A percentile compares a stretch with the other conserved stretches of the same genome.
Conservation (phyloP, 2,797 vertebrate species). For the Acrossocheilus fasciatus region DNA sequence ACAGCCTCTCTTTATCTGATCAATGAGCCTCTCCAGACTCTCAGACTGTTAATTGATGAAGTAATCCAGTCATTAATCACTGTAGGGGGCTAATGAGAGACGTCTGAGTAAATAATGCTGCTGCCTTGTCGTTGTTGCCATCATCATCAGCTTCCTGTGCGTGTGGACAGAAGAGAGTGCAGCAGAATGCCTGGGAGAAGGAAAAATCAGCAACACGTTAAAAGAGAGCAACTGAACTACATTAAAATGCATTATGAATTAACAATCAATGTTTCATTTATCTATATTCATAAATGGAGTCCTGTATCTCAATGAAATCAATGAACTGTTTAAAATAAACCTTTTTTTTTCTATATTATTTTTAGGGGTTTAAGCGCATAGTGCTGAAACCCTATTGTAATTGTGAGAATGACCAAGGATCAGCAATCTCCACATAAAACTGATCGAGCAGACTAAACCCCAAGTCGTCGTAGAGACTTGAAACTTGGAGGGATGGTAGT, state of each 20-base stretch:
- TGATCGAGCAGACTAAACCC: too few relatives aligned
- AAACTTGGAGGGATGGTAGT: too few relatives aligned
- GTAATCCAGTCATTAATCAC: slow-evolving; percentile 62
- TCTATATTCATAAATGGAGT: neutral
- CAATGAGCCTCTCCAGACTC: slow-evolving; percentile 50
- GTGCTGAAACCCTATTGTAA: too few relatives aligned
- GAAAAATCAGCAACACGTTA: neutral
- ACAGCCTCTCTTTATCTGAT: slow-evolving; percentile 47
- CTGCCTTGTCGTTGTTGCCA: slow-evolving; percentile 10
- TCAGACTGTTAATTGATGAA: slow-evolving; percentile 62
- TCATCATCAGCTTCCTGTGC: slow-evolving; percentile 36
- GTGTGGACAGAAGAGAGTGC: slow-evolving; percentile 73
- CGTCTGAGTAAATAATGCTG: slow-evolving; percentile 54
- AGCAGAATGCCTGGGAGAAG: slow-evolving; percentile 73
- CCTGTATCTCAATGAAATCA: neutral
- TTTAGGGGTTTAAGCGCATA: too few relatives aligned
- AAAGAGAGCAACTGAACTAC: neutral
- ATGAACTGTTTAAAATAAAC: neutral
- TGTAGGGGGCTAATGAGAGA: slow-evolving; percentile 47
- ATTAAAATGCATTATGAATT: neutral
- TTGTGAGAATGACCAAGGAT: too few relatives aligned
- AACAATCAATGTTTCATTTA: neutral
- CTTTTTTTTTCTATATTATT: too few relatives aligned
- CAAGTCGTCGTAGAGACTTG: too few relatives aligned
- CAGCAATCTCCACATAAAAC: too few relatives aligned